These are phyloP conservation scores for Polypterus bichir DNA, from an alignment of 2,113 vertebrate species.

Conservation along the genomic window DNA sequence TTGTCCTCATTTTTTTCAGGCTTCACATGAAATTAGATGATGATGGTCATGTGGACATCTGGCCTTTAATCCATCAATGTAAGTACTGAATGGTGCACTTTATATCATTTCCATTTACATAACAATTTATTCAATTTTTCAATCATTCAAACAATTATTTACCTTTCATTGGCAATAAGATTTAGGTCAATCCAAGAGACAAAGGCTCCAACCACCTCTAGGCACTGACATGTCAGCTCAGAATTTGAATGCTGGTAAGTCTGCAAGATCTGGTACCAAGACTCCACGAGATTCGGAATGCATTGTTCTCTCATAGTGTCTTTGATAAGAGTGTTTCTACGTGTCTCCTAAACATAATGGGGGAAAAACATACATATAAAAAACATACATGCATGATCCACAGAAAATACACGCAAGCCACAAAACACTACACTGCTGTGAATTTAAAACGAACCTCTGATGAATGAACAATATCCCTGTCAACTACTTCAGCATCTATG, in stretches of 20 bases:
- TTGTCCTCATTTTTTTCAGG: no score
- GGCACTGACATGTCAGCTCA: slow-evolving; percentile 93
- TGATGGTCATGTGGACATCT: no score
- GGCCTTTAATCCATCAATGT: no score
- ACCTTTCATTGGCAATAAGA: slow-evolving; percentile 97
- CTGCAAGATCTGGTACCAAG: slow-evolving; percentile 96
- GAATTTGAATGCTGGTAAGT: slow-evolving; percentile 83
- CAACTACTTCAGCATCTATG: slow-evolving; percentile 88
- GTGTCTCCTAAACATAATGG: slow-evolving; percentile 60
- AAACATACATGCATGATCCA: background rate
- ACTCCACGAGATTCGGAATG: slow-evolving; percentile 91
- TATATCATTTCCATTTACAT: no score
- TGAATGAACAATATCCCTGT: slow-evolving; percentile 80
- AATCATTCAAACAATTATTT: slow-evolving; percentile 4
- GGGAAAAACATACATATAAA: background rate
- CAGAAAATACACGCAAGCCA: background rate
- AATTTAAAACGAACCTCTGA: slow-evolving; percentile 53
- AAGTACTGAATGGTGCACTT: no score
- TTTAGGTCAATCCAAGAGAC: slow-evolving; percentile 97
- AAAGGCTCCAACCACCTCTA: slow-evolving; percentile 93
- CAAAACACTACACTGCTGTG: slow-evolving; percentile 7
- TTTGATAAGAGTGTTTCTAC: slow-evolving; percentile 88
- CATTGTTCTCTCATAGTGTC: slow-evolving; percentile 90
- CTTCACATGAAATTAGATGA: no score
- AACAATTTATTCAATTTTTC: no score